Evolutionary conservation across 2,888 invertebrate species (phyloP).

Genomic region (Spodoptera picta): DNA sequence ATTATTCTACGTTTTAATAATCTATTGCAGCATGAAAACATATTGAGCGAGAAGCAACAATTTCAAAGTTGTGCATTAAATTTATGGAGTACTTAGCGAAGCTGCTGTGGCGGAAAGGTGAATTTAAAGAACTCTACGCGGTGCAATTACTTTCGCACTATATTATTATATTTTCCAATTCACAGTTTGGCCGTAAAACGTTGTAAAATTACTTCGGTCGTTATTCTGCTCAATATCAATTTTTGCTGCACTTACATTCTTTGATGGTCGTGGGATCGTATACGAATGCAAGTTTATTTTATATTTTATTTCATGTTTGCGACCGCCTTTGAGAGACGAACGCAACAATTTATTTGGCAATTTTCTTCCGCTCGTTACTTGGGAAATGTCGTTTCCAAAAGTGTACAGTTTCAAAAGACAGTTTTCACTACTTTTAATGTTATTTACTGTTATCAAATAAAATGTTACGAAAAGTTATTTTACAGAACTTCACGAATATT

Average conservation of each 20-base stretch:
- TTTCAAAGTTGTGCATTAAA: constrained; percentile 44
- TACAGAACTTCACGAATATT: no score
- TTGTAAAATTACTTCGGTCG: constrained; percentile 4
- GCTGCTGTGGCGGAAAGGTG: constrained; percentile 43
- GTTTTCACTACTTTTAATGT: no score
- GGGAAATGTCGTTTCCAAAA: neutral
- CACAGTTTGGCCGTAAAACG: constrained; percentile 8
- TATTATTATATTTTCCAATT: constrained; percentile 28
- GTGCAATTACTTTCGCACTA: constrained; percentile 27
- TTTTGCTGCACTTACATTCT: constrained; percentile 16
- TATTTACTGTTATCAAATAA: no score
- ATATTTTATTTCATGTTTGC: neutral
- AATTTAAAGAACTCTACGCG: constrained; percentile 31
- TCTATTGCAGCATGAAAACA: constrained; percentile 18
- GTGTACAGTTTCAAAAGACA: no score
- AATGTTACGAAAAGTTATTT: no score
- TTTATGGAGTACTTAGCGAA: constrained; percentile 39
- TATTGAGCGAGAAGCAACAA: constrained; percentile 44
- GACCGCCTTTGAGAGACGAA: neutral
- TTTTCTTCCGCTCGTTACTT: no score
- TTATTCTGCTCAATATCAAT: constrained; percentile 16
- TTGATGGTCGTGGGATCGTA: neutral
- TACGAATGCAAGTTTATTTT: neutral
- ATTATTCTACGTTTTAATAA: constrained; percentile 12
- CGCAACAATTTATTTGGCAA: neutral